Evolutionary conservation across 2,797 vertebrate species (phyloP).

Genomic region (Hozukius guyotensis): DNA sequence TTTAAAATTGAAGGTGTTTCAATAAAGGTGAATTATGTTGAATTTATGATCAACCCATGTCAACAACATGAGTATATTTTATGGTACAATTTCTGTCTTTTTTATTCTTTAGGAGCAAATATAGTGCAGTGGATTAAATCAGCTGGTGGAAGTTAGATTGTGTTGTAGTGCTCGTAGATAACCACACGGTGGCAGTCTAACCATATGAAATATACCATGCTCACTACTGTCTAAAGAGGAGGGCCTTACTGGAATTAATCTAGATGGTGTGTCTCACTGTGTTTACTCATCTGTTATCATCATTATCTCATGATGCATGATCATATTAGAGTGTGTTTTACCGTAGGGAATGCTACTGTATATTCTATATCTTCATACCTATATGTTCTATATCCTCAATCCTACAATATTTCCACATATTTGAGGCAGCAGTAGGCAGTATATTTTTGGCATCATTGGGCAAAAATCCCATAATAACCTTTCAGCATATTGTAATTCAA

Average conservation of each 20-base stretch:
- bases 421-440: too few relatives aligned
- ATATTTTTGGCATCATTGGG: too few relatives aligned
- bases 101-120: not conserved
- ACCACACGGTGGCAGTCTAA: constrained; percentile 60
- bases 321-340: not conserved
- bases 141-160: not conserved
- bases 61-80: not conserved
- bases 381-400: not conserved
- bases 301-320: not conserved
- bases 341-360: not conserved
- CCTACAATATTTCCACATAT: not conserved
- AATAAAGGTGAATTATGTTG: constrained; percentile 67
- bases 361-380: not conserved
- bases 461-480: too few relatives aligned
- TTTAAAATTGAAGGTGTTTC: constrained; percentile 61
- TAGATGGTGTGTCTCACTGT: not conserved
- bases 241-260: not conserved
- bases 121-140: not conserved
- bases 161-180: constrained; percentile 20
- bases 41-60: constrained; percentile 21
- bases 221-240: not conserved
- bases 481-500: too few relatives aligned
- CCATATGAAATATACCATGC: not conserved
- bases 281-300: not conserved
- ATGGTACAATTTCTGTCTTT: not conserved